Base-by-base conservation (phyloP, 1,140 invertebrate genomes). In the Trichoplusia ni region DNA sequence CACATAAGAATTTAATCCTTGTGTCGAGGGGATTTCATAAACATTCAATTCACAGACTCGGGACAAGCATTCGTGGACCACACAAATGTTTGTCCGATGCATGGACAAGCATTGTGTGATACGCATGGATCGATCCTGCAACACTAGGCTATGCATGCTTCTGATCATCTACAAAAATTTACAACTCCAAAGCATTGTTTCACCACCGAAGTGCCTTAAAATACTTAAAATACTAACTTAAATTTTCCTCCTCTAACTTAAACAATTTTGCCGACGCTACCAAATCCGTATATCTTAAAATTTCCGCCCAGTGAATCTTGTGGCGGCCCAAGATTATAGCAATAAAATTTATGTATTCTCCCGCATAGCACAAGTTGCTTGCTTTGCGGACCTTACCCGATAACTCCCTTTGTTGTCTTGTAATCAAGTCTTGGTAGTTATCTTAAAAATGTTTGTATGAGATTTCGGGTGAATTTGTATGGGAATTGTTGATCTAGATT, bases 251-350 rank as follows among this genome's bases (percentile, higher is more conserved):
- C 7, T 0, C n/a, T 9, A 54, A 16, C 7, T 9, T 2, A 21
- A 18, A n/a, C 40, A 73, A 42, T 71, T 77, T 65, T 86, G 82
- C 79, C 0, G 61, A 78, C 78, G 38, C 53, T 88, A 75, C 64
- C 44, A 62, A 54, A 70, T 71, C 73, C 77, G 77, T 88, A 80
- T 90, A 90, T 90, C 85, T 90, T 90, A 90, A 90, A 90, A 90
- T 88, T 90, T 88, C 85, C 77, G 81, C 84, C 84, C 82, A 89
- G 76, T 85, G 84, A 87, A 84, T 87, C 82, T 87, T 89, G 84
- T 70, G 86, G 84, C 46, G 13, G 73, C 60, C 31, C 71, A 72
- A 84, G 83, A 86, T 84, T 86, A 87, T 82, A 69, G 71, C 84
- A 86, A 86, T 89, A 87, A 89, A 89, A 89, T 89, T 87, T 87